Base-by-base conservation (phyloP, 1,140 invertebrate genomes). In the Diuraphis noxia region DNA sequence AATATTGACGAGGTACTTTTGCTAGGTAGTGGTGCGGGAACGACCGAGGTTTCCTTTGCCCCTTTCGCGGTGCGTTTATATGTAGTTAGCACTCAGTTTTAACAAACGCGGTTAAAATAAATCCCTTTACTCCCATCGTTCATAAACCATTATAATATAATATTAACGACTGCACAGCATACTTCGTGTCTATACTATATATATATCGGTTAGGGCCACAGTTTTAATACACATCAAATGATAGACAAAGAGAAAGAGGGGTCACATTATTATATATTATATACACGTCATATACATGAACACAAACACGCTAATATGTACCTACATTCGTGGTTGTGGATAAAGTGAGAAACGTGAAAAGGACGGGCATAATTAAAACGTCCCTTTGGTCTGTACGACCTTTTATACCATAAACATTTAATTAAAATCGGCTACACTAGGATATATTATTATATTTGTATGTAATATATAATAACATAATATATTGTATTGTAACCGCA, bases 341-440 rank as follows among this genome's bases (percentile, higher is more conserved):
- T 17, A 6, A 4, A 72, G 13, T 5, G 13, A 13, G 30, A 72
- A 72, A 72, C 21, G 79, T 25, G 36, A 40, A 46, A 46, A n/a
- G 82, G 82, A 19, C 30, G 82, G 82, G 19, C 82, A 84, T 84
- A 84, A 84, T 84, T 84, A 84, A 84, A 43, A 84, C 82, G n/a
- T 84, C 82, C 82, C 30, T 43, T 43, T 43, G 9, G 82, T 43
- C 17, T 36, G 41, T 23, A 23, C 19, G 41, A 84, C 82, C 41
- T 84, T 43, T 84, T 84, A 43, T 40, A 30, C n/a, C 30, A 36
- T 84, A 84, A 84, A 84, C 82, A 43, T 84, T 84, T 84, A 84
- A 84, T 84, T 84, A 84, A 84, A 84, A 84, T 43, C 41, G 30
- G 30, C 30, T 84, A 43, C 7, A 84, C 82, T 6, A 5, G 30